phyloP scores from a whole-genome alignment of 2,113 vertebrate genomes.

The Diadophis punctatus region DNA sequence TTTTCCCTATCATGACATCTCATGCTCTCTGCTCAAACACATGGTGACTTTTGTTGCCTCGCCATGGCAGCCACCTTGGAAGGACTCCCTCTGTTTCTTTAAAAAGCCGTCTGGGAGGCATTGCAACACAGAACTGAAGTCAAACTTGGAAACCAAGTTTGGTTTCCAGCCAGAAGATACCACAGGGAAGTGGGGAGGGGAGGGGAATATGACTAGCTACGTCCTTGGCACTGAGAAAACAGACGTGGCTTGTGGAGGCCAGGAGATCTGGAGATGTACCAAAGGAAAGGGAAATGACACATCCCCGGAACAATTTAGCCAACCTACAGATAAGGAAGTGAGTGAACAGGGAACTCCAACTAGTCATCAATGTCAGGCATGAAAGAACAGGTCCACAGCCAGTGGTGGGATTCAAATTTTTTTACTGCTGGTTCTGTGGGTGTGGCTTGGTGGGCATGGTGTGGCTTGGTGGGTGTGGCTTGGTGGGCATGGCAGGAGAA shows the following conservation, averaged over 20 bases:
- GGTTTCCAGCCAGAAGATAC: not conserved
- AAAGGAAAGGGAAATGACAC: not conserved
- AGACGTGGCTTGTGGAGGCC: not conserved
- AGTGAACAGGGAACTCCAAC: not conserved
- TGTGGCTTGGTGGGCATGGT: too few species aligned
- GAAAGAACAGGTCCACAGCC: not conserved
- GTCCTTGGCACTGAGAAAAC: not conserved
- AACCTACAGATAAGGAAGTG: not conserved
- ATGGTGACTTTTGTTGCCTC: fast-evolving
- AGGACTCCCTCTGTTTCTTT: not conserved
- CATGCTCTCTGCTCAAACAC: fast-evolving
- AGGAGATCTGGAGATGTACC: not conserved
- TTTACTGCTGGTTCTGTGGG: too few species aligned
- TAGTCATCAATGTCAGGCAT: not conserved
- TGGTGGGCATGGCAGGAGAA: too few species aligned
- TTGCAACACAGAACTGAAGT: not conserved
- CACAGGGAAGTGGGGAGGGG: not conserved
- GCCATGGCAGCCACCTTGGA: not conserved
- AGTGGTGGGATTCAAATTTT: too few species aligned
- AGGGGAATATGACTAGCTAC: not conserved
- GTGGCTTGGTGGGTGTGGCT: too few species aligned
- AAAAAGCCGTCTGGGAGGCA: too few species aligned
- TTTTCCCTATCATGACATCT: fast-evolving
- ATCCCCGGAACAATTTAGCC: not conserved
- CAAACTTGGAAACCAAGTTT: not conserved